Conservation (phyloP, 2,888 invertebrate genomes). For the Altica lythri region DNA sequence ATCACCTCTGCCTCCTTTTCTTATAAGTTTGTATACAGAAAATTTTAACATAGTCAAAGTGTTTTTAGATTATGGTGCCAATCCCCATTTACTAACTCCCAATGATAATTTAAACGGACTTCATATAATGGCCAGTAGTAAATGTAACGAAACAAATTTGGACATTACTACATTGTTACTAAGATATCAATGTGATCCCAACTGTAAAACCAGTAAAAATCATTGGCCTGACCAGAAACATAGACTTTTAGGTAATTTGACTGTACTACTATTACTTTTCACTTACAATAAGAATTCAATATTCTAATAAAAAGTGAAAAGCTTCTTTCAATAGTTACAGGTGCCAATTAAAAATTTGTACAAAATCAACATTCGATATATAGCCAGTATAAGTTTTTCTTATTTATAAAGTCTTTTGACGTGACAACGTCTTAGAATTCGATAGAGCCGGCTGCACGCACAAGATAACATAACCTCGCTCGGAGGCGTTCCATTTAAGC, state of each 20-base stretch:
- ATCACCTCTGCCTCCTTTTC: slow-evolving; percentile 50
- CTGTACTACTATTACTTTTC: not conserved
- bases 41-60: slow-evolving; percentile 42
- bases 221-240: slow-evolving; percentile 48
- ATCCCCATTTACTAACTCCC: slow-evolving; percentile 41
- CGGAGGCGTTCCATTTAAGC: too few species aligned
- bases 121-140: slow-evolving; percentile 48
- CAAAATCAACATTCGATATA: too few species aligned
- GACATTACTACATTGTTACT: slow-evolving; percentile 45
- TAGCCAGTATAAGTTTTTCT: too few species aligned
- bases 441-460: too few species aligned
- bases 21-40: slow-evolving; percentile 49
- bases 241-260: slow-evolving; percentile 24
- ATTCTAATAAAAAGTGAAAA: too few species aligned
- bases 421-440: too few species aligned
- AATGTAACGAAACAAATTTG: slow-evolving; percentile 37
- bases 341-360: too few species aligned
- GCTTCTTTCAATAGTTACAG: too few species aligned
- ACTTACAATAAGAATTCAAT: not conserved
- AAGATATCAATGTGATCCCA: slow-evolving; percentile 46
- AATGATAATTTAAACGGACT: slow-evolving; percentile 47
- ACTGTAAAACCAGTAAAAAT: slow-evolving; percentile 40
- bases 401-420: too few species aligned
- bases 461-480: too few species aligned
- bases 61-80: slow-evolving; percentile 44